phyloP scores from a whole-genome alignment of 2,113 vertebrate species.

The Equus przewalskii region DNA sequence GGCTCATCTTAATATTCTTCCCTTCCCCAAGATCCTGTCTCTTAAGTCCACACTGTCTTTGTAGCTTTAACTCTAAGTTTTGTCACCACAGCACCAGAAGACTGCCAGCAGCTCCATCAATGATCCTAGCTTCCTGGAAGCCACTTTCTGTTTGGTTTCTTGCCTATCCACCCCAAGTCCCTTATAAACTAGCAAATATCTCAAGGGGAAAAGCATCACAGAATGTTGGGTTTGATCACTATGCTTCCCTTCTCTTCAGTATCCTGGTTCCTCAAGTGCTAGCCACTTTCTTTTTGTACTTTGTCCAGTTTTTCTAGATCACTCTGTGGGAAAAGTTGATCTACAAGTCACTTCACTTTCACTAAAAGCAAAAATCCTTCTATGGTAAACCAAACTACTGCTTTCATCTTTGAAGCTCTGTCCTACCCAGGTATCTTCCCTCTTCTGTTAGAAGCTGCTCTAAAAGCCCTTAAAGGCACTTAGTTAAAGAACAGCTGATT shows the following conservation, averaged over 20 bases:
- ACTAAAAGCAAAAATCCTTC: conserved; percentile 51
- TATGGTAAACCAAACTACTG: background rate
- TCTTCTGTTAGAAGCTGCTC: conserved; percentile 13
- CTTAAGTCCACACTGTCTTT: background rate
- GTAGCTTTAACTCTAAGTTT: background rate
- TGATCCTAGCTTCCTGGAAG: background rate
- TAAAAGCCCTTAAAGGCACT: background rate
- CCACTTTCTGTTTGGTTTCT: background rate
- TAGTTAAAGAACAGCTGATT: conserved; percentile 30
- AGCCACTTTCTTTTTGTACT: background rate
- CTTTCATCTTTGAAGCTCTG: background rate
- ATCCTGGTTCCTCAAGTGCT: background rate
- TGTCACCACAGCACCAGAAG: background rate
- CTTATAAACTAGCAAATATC: background rate
- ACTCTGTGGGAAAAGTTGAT: background rate
- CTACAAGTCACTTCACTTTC: background rate
- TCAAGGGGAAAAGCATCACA: background rate
- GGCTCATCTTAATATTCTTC: background rate
- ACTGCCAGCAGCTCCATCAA: background rate
- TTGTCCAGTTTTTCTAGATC: background rate
- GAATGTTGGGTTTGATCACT: background rate
- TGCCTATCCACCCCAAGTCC: background rate
- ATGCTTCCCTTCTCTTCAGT: background rate
- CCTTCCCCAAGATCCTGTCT: background rate
- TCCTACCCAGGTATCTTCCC: background rate